Conservation (phyloP, 2,888 invertebrate genomes). For the Nomada hirtipes region DNA sequence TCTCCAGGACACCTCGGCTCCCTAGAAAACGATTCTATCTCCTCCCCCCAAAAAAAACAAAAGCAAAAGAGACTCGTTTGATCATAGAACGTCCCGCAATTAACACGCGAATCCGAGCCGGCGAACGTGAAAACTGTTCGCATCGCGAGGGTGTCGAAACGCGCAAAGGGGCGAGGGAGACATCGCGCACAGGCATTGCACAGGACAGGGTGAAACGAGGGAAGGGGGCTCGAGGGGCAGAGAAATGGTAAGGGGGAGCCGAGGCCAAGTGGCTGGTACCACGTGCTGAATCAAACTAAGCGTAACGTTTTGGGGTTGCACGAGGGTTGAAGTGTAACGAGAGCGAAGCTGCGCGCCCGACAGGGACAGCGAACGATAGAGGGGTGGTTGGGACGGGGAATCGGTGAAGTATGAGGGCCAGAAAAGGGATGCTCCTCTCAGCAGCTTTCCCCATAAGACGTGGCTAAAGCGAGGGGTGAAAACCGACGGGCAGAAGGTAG, state of each 20-base stretch:
- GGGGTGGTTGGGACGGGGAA: conserved; percentile 36
- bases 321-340: conserved; percentile 68
- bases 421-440: conserved; percentile 74
- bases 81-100: conserved; percentile 38
- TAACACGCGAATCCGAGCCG: conserved; percentile 62
- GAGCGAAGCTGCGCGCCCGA: conserved; percentile 60
- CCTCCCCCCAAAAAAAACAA: conserved; percentile 1
- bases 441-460: conserved; percentile 61
- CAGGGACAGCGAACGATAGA: conserved; percentile 54
- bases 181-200: not conserved
- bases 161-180: not conserved
- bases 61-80: conserved; percentile 28
- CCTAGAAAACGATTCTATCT: no score
- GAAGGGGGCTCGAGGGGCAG: not conserved
- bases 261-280: conserved; percentile 67
- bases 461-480: conserved; percentile 46
- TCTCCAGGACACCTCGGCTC: not conserved
- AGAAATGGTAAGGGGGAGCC: not conserved
- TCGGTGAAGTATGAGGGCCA: conserved; percentile 61
- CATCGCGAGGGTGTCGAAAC: conserved; percentile 22
- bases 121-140: conserved; percentile 60
- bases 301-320: conserved; percentile 68
- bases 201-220: not conserved
- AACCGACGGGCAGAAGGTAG: conserved; percentile 25
- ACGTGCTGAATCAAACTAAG: conserved; percentile 75